phyloP scores from a whole-genome alignment of 2,888 invertebrate genomes.

The Gonocerus acuteangulatus region DNA sequence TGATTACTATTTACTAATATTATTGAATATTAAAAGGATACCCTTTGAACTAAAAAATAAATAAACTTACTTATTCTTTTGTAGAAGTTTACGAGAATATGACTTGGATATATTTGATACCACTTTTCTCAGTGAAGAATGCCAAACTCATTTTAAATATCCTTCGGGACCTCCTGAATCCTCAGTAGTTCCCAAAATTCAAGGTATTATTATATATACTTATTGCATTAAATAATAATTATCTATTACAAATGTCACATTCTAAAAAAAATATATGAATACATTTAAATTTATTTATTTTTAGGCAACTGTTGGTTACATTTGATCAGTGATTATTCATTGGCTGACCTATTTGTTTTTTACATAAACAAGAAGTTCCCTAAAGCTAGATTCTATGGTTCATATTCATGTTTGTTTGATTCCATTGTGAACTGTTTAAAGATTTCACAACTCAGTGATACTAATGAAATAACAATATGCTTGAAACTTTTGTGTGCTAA shows the following conservation, averaged over 20 bases:
- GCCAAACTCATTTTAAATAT: background rate
- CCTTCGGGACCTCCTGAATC: background rate
- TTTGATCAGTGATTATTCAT: background rate
- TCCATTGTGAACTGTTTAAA: background rate
- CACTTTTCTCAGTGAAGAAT: conserved; percentile 3
- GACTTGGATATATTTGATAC: conserved; percentile 10
- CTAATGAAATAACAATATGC: background rate
- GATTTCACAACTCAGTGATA: background rate
- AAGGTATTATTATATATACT: background rate
- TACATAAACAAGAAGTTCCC: conserved; percentile 3
- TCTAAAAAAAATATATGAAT: background rate
- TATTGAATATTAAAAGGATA: no score
- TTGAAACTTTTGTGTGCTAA: conserved; percentile 11
- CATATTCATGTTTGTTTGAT: conserved; percentile 3
- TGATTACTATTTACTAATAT: no score
- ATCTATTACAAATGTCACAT: background rate
- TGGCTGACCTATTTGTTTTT: background rate
- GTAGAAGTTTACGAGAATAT: conserved; percentile 5
- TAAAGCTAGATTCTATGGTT: background rate
- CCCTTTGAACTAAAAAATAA: no score
- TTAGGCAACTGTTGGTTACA: conserved; percentile 11
- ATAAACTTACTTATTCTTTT: background rate
- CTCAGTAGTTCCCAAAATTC: background rate
- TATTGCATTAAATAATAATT: background rate
- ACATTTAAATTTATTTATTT: background rate